Conservation (phyloP, 2,888 invertebrate genomes). For the Quadriops clusia region DNA sequence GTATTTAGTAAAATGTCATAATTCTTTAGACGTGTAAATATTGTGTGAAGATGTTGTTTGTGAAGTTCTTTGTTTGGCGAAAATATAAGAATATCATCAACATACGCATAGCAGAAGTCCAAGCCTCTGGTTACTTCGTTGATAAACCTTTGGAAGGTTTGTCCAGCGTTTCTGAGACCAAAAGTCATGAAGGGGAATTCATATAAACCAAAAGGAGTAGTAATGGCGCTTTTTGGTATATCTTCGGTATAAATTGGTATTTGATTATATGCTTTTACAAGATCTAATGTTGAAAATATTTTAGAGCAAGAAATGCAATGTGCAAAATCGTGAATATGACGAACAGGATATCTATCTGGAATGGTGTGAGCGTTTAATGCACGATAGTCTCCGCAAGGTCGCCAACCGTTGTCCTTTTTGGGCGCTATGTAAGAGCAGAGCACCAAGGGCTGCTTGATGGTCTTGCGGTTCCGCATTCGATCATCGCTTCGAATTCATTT, state of each 20-base stretch:
- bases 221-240: slow-evolving; percentile 21
- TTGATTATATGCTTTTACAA: slow-evolving; percentile 29
- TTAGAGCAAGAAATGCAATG: slow-evolving; percentile 19
- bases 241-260: slow-evolving; percentile 26
- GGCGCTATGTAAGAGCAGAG: slow-evolving; percentile 26
- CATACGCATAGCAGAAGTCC: slow-evolving; percentile 25
- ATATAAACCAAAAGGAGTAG: slow-evolving; percentile 18
- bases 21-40: slow-evolving; percentile 18
- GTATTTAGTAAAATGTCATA: slow-evolving; percentile 23
- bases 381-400: slow-evolving; percentile 30
- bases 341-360: slow-evolving; percentile 34
- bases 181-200: slow-evolving; percentile 25
- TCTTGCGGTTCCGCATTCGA: slow-evolving; percentile 19
- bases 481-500: slow-evolving; percentile 9
- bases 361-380: slow-evolving; percentile 32
- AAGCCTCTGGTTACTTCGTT: slow-evolving; percentile 22
- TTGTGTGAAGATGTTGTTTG: slow-evolving; percentile 17
- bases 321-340: slow-evolving; percentile 27
- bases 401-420: slow-evolving; percentile 23
- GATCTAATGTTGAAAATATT: slow-evolving; percentile 25
- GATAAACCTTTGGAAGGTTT: slow-evolving; percentile 31
- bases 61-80: slow-evolving; percentile 14
- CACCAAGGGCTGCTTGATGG: slow-evolving; percentile 23
- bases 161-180: slow-evolving; percentile 30
- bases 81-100: slow-evolving; percentile 12